These are phyloP conservation scores for Acronicta psi DNA, from an alignment of 2,888 invertebrate genomes.

Conservation along the genomic window DNA sequence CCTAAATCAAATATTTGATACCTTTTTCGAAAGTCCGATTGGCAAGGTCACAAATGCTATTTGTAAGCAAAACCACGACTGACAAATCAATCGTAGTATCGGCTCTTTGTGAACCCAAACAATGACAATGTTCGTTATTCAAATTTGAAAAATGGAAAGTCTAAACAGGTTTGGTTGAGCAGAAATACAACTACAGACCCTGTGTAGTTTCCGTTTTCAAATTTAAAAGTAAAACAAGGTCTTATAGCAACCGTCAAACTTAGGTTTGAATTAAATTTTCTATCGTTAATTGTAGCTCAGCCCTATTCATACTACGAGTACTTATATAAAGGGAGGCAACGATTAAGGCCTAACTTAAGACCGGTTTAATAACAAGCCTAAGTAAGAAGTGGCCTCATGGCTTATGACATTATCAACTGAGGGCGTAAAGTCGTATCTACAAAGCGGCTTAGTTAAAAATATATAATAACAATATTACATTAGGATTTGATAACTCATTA, in stretches of 20 bases:
- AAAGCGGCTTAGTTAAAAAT: background rate
- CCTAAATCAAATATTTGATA: too few relatives aligned
- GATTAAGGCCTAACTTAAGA: slow-evolving; percentile 30
- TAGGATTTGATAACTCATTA: too few relatives aligned
- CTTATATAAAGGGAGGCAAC: slow-evolving; percentile 12
- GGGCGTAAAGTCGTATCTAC: slow-evolving; percentile 15
- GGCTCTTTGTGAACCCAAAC: too few relatives aligned
- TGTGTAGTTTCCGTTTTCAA: too few relatives aligned
- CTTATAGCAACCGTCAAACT: too few relatives aligned
- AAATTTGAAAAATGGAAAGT: too few relatives aligned
- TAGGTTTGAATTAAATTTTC: background rate
- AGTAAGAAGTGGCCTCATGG: slow-evolving; percentile 36
- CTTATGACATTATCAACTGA: slow-evolving; percentile 38
- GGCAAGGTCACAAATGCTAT: background rate
- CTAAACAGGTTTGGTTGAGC: too few relatives aligned
- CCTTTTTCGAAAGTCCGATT: too few relatives aligned
- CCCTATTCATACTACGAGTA: slow-evolving; percentile 6
- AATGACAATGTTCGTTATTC: too few relatives aligned
- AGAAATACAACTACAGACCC: too few relatives aligned
- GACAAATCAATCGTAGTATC: too few relatives aligned
- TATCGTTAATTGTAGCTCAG: background rate
- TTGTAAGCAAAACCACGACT: background rate
- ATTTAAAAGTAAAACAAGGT: background rate
- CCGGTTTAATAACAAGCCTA: slow-evolving; percentile 41
- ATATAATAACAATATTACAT: background rate